A percentile compares a stretch with the other conserved stretches of the same genome.
Conservation (phyloP, 2,888 invertebrate genomes). For the Brachypalpus laphriformis region DNA sequence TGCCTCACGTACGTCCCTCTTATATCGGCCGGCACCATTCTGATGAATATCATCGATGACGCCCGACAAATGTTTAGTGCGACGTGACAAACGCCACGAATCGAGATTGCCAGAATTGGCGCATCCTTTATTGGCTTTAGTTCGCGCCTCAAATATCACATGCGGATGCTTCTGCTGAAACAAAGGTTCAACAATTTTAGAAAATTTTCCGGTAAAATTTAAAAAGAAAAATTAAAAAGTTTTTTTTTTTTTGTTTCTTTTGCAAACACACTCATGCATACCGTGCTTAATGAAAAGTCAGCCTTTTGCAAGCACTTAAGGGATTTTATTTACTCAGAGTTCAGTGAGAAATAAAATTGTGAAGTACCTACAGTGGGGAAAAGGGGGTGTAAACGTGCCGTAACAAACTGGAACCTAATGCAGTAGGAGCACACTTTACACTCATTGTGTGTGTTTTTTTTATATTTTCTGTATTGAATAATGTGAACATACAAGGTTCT, state of each 20-base stretch:
- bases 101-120: conserved; percentile 91
- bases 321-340: background rate
- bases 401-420: background rate
- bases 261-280: background rate
- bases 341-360: background rate
- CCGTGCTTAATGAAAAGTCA: too few species aligned
- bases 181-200: conserved; percentile 81
- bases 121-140: conserved; percentile 95
- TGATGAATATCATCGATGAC: conserved; percentile 81
- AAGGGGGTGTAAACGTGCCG: background rate
- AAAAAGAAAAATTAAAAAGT: background rate
- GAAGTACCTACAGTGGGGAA: too few species aligned
- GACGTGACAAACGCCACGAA: conserved; percentile 87
- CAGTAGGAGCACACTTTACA: too few species aligned
- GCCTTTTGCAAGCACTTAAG: too few species aligned
- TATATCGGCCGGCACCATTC: conserved; percentile 83
- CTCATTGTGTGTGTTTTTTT: too few species aligned
- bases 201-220: conserved; percentile 53
- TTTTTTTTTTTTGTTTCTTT: too few species aligned
- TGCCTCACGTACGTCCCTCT: conserved; percentile 93
- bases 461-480: too few species aligned
- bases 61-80: conserved; percentile 84
- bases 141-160: conserved; percentile 97
- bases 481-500: too few species aligned
- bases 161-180: conserved; percentile 98